phyloP scores from a whole-genome alignment of 1,140 invertebrate genomes.

The Microplitis mediator region DNA sequence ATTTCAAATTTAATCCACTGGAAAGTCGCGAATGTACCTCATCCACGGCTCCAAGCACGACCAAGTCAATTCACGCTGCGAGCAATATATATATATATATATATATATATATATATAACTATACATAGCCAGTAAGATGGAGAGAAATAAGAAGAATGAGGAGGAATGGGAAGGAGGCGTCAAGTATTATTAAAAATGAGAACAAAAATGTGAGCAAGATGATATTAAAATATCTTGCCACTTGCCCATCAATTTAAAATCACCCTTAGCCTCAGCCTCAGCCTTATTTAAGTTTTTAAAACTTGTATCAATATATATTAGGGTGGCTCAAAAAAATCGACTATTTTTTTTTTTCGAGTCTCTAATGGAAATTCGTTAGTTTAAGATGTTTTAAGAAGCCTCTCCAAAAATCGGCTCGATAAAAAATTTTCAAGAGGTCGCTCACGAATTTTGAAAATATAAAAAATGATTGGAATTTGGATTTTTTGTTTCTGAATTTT shows the following conservation, averaged over 20 bases:
- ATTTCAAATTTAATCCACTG: conserved; percentile 26
- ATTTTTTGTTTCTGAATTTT: too few relatives aligned
- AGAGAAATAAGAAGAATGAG: not conserved
- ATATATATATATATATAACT: too few relatives aligned
- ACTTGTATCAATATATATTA: not conserved
- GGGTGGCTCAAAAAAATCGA: too few relatives aligned
- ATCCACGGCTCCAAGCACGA: not conserved
- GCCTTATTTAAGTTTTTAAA: not conserved
- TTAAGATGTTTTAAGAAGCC: too few relatives aligned
- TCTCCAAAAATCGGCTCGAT: too few relatives aligned
- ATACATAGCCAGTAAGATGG: not conserved
- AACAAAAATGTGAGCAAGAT: conserved; percentile 21
- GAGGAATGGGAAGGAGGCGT: not conserved
- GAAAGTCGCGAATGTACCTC: conserved; percentile 17
- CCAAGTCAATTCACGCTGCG: not conserved
- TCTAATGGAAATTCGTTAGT: too few relatives aligned
- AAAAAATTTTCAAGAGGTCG: too few relatives aligned
- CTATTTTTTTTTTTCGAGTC: too few relatives aligned
- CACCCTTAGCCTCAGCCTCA: not conserved
- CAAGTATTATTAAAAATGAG: conserved; percentile 23
- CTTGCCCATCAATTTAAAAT: conserved; percentile 16
- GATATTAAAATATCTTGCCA: conserved; percentile 30
- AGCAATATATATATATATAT: not conserved
- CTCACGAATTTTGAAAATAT: too few relatives aligned
- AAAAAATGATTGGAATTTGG: too few relatives aligned